Evolutionary conservation across 2,797 vertebrate species (phyloP).

Genomic region (Brotula barbata): DNA sequence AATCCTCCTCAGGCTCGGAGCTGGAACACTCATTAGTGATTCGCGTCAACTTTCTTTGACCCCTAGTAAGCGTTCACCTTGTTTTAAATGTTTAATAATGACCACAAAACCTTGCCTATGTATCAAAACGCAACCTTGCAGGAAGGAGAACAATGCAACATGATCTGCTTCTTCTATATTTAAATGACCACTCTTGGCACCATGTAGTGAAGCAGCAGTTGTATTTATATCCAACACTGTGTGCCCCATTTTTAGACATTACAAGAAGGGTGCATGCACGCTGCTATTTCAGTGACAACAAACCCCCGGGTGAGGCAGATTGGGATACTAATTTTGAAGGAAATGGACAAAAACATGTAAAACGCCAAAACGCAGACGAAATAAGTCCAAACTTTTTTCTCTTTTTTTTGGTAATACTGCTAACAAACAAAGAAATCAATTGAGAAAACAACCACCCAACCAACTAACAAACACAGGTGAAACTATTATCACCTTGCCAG

Average conservation of each 20-base stretch:
- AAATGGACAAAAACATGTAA: not conserved
- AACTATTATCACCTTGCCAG: no score
- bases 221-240: constrained; percentile 40
- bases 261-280: constrained; percentile 28
- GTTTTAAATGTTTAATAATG: constrained; percentile 58
- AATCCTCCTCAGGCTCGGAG: constrained; percentile 9
- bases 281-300: constrained; percentile 61
- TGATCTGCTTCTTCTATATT: constrained; percentile 53
- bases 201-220: constrained; percentile 39
- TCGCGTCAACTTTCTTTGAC: constrained; percentile 39
- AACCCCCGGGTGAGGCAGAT: constrained; percentile 55
- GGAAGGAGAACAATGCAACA: constrained; percentile 43
- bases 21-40: constrained; percentile 26
- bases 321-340: not conserved
- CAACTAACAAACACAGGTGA: no score
- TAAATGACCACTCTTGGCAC: constrained; percentile 41
- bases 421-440: no score
- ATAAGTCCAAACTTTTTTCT: no score
- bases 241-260: constrained; percentile 55
- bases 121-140: constrained; percentile 40
- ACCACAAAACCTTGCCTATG: constrained; percentile 35
- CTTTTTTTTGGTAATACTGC: no score
- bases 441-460: no score
- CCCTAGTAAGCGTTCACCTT: constrained; percentile 44
- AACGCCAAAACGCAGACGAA: no score